Base-by-base conservation (phyloP, 2,888 invertebrate genomes). In the Rhagonycha lutea region DNA sequence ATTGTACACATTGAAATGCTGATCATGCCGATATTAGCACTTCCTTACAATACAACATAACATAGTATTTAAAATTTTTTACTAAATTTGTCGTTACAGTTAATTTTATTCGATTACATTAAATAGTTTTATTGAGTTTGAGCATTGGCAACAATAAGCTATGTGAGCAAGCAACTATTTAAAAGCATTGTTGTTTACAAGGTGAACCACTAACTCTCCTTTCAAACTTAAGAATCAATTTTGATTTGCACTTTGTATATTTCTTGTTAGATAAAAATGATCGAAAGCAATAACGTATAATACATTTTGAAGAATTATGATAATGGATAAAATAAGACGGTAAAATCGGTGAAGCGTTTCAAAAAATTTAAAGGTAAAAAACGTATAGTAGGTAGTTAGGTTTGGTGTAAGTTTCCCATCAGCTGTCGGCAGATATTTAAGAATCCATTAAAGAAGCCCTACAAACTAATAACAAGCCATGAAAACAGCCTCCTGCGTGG, bases 351-450 rank as follows among this genome's bases (percentile, higher is more conserved):
- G 61, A 18, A 47, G n/a, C 32, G 47, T 18, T 65, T 24, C n/a
- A 24, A 18, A 14, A 65, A 24, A 12, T 12, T 65, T 65, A 74
- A 11, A 65, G 60, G 23, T 47, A 18, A 67, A 74, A 71, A 70
- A 71, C 69, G 63, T 68, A 65, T 71, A 69, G 76, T 71, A 74
- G 74, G 74, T 69, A 74, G 74, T 68, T 29, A 72, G 26, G 26
- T 24, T 62, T 47, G 73, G 76, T 74, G 70, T 77, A 74, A 74
- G 77, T 74, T 77, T 77, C 77, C 72, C 77, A 77, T 77, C 77
- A 77, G 82, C 84, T 85, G 86, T 85, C 86, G 85, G 85, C 84
- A 83, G 84, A 84, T 85, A 85, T 85, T 85, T 85, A 85, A 84
- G 85, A 84, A 83, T 80, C 85, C 84, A 85, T 85, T 85, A 85